These are phyloP conservation scores for Acrocephalus scirpaceus DNA, from an alignment of 2,797 vertebrate genomes.

Conservation along the genomic window DNA sequence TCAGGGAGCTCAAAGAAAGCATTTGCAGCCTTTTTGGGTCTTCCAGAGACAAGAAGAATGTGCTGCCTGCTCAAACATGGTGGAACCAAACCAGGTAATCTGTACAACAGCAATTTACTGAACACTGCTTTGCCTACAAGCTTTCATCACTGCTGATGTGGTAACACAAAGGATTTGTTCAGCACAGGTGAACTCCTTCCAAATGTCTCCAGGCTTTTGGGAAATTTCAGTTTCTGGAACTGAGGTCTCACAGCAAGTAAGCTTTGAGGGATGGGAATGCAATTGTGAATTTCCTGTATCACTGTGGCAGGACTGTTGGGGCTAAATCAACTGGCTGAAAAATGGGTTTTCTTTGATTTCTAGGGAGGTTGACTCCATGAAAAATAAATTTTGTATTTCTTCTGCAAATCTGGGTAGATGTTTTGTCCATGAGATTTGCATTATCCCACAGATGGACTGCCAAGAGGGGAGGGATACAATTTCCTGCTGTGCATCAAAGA, in stretches of 20 bases:
- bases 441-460: background rate
- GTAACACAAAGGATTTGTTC: slow-evolving; percentile 13
- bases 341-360: background rate
- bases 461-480: background rate
- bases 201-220: slow-evolving; percentile 28
- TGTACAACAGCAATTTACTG: background rate
- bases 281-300: background rate
- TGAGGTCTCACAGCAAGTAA: background rate
- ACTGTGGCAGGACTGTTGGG: background rate
- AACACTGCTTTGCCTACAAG: background rate
- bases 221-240: background rate
- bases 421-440: background rate
- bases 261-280: background rate
- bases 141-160: background rate
- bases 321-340: background rate
- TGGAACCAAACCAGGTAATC: background rate
- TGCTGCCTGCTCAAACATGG: background rate
- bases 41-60: background rate
- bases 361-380: background rate
- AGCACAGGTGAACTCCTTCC: background rate
- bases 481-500: background rate
- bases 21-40: background rate
- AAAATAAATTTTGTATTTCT: background rate
- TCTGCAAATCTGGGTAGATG: background rate
- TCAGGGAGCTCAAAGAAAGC: background rate